Conservation (phyloP, 2,113 vertebrate species). For the Hylia prasina region DNA sequence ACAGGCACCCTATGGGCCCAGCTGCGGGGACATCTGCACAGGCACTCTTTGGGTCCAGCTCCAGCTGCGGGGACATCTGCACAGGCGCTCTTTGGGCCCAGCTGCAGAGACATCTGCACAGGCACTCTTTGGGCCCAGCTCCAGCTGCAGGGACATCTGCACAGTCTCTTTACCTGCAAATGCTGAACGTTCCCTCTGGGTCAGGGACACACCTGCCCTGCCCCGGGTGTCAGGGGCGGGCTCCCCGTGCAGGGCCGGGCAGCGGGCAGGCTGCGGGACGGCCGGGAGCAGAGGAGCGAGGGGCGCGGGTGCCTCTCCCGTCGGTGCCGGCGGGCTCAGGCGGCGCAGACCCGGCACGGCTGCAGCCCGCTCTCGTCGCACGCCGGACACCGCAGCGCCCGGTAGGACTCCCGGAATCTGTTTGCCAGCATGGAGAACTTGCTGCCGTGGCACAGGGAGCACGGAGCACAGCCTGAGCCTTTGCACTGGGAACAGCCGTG, state of each 20-base stretch:
- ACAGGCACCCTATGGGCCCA: fast-evolving
- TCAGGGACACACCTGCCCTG: not conserved
- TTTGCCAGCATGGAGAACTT: conserved; percentile 97
- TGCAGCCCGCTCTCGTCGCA: conserved; percentile 89
- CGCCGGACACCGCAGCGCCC: conserved; percentile 88
- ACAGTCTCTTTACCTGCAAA: fast-evolving
- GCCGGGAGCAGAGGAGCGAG: not conserved
- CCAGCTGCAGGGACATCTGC: fast-evolving
- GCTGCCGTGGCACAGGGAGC: conserved; percentile 95
- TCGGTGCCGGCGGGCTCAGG: not conserved
- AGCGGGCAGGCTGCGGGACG: no score
- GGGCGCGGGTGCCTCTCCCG: not conserved
- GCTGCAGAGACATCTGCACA: fast-evolving
- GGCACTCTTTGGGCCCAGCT: fast-evolving
- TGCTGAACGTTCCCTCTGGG: fast-evolving
- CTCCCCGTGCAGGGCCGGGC: fast-evolving
- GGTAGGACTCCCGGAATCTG: conserved; percentile 93
- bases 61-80: fast-evolving
- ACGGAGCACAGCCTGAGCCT: conserved; percentile 87
- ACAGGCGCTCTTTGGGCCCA: fast-evolving
- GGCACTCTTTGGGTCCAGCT: fast-evolving
- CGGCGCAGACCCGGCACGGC: conserved; percentile 82
- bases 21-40: fast-evolving
- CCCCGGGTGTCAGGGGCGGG: fast-evolving
- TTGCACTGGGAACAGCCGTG: conserved; percentile 82